These are phyloP conservation scores for Pygmarrhopalites habei DNA, from an alignment of 1,140 invertebrate genomes.

Conservation along the genomic window DNA sequence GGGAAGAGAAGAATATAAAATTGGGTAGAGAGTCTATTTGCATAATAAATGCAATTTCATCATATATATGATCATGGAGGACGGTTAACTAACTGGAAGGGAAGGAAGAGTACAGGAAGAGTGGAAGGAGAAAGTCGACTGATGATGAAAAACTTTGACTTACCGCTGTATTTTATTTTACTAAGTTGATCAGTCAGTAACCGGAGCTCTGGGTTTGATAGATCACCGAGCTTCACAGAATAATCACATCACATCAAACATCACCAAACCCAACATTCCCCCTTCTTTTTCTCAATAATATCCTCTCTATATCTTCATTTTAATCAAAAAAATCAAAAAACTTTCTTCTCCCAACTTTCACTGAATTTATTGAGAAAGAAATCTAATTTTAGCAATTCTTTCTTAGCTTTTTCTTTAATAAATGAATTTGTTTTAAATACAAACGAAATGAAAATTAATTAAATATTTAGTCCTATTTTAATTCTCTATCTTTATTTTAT, in stretches of 20 bases:
- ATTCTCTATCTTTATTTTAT: no score
- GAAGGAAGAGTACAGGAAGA: neutral
- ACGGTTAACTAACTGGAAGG: slow-evolving; percentile 23
- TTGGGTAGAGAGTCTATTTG: slow-evolving; percentile 7
- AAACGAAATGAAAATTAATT: no score
- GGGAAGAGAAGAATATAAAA: neutral
- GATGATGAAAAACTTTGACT: slow-evolving; percentile 46
- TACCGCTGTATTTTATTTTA: slow-evolving; percentile 75
- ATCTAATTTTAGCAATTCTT: no score
- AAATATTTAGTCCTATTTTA: no score
- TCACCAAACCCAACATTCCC: neutral
- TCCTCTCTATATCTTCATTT: no score
- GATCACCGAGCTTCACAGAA: slow-evolving; percentile 64
- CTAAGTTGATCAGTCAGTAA: slow-evolving; percentile 79
- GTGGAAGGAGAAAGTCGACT: neutral
- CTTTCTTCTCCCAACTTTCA: no score
- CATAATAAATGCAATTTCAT: slow-evolving; percentile 30
- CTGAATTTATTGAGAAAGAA: no score
- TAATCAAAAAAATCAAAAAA: no score
- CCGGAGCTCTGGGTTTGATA: slow-evolving; percentile 71
- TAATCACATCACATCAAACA: slow-evolving; percentile 6
- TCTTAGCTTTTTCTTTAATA: no score
- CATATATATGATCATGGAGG: neutral
- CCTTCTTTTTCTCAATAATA: neutral
- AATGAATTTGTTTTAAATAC: no score